phyloP scores from a whole-genome alignment of 2,888 invertebrate species.

The Tipula lateralis region DNA sequence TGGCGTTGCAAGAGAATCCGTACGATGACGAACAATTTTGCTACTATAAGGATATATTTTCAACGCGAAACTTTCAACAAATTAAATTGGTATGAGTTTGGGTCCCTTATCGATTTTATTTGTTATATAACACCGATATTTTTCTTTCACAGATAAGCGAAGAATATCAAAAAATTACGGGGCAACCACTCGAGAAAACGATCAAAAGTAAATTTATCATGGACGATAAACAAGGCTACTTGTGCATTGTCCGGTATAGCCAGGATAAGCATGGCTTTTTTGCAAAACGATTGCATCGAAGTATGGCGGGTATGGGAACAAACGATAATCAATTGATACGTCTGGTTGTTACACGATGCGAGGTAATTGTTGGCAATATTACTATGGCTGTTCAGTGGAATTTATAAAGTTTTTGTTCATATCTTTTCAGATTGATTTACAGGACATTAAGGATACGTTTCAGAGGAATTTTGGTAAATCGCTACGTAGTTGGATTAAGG shows the following conservation, averaged over 20 bases:
- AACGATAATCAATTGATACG: conserved; percentile 82
- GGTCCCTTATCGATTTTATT: not conserved
- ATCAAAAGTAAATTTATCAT: conserved; percentile 82
- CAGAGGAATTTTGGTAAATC: conserved; percentile 67
- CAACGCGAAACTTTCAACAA: conserved; percentile 66
- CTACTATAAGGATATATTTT: conserved; percentile 25
- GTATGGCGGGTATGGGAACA: conserved; percentile 87
- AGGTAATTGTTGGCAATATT: too few relatives aligned
- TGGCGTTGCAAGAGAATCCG: conserved; percentile 1
- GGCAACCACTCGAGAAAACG: conserved; percentile 73
- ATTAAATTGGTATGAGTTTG: conserved; percentile 42
- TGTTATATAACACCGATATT: not conserved
- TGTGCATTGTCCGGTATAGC: conserved; percentile 76
- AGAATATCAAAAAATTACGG: conserved; percentile 57
- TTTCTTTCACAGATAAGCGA: conserved; percentile 49
- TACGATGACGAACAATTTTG: conserved; percentile 20
- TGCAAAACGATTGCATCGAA: conserved; percentile 77
- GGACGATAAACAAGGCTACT: conserved; percentile 69
- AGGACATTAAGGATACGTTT: conserved; percentile 76
- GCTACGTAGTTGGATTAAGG: conserved; percentile 70
- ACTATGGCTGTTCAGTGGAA: too few relatives aligned
- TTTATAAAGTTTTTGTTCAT: not conserved
- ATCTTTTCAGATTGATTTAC: conserved; percentile 63
- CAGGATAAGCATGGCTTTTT: conserved; percentile 77
- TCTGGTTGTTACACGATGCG: conserved; percentile 73